Conservation (phyloP, 64 coral and sea anemone species). For the Montipora sp. region DNA sequence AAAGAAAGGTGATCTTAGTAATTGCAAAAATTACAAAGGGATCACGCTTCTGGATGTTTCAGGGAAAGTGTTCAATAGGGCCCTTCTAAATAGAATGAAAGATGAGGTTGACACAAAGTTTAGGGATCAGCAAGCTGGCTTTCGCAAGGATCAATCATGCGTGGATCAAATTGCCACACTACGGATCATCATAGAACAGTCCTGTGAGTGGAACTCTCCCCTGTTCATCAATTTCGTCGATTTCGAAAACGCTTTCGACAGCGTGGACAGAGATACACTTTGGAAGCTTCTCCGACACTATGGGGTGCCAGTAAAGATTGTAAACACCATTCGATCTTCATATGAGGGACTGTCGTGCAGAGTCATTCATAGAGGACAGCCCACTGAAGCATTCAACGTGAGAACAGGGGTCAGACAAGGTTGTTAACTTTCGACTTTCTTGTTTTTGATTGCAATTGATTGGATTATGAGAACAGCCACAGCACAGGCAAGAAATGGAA, state of each 20-base stretch:
- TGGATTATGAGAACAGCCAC: background rate
- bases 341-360: background rate
- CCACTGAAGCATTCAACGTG: background rate
- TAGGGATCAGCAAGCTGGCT: constrained; percentile 21
- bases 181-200: constrained; percentile 2
- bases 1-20: constrained; percentile 12
- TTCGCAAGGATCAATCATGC: constrained; percentile 16
- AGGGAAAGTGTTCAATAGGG: constrained; percentile 16
- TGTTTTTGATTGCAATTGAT: background rate
- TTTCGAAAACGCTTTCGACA: background rate
- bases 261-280: background rate
- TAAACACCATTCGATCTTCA: no score
- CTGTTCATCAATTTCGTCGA: background rate
- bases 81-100: constrained; percentile 28
- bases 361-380: background rate
- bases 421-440: background rate
- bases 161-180: background rate
- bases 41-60: constrained; percentile 11
- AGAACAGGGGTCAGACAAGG: background rate
- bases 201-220: background rate
- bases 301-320: background rate
- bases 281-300: background rate
- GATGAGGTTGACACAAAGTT: background rate
- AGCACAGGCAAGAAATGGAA: background rate
- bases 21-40: background rate